Evolutionary conservation across 2,797 vertebrate genomes (phyloP), one percentile per base, ranked within the genome.

Genomic region (Acanthornis magna): DNA sequence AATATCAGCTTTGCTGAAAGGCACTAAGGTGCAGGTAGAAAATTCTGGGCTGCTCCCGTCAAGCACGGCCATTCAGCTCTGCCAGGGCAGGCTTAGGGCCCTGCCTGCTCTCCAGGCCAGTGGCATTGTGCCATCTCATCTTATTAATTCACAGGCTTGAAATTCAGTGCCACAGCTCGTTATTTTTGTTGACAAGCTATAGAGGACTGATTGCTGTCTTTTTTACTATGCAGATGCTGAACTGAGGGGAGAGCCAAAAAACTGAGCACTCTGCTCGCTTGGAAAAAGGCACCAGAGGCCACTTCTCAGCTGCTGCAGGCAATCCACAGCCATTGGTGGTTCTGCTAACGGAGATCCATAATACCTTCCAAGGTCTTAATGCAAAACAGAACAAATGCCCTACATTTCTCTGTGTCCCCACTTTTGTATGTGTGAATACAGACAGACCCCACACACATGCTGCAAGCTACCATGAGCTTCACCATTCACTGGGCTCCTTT

Each of bases 111-210:
- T 16, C 55, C 73, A 60, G 60, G 9, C 65, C 76, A 7, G 63
- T 30, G 65, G 53, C 86, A 55, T 6, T 30, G 57, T 29, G 76
- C 89, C 65, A 63, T 10, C 60, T 66, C 60, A 8, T 53, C 48
- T 57, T 36, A 50, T 18, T 83, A 42, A 89, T 45, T 84, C 67
- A 55, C 0, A 1, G 53, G 21, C 48, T 84, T 62, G 66, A 82
- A 85, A 92, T 51, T 55, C 67, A 45, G 66, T 23, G 57, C 53
- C 86, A 66, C 58, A 62, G 84, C 80, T 92, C 91, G 20, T 81
- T 47, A 57, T 81, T 82, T 68, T 10, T 38, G 17, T 62, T 40
- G 43, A 65, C 36, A 13, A 65, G 84, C 77, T 62, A 15, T 2
- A 60, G 77, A 45, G 84, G 84, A 84, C n/a, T 30, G 60, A 87